phyloP scores from a whole-genome alignment of 1,140 invertebrate genomes.

The Megathymus violae region DNA sequence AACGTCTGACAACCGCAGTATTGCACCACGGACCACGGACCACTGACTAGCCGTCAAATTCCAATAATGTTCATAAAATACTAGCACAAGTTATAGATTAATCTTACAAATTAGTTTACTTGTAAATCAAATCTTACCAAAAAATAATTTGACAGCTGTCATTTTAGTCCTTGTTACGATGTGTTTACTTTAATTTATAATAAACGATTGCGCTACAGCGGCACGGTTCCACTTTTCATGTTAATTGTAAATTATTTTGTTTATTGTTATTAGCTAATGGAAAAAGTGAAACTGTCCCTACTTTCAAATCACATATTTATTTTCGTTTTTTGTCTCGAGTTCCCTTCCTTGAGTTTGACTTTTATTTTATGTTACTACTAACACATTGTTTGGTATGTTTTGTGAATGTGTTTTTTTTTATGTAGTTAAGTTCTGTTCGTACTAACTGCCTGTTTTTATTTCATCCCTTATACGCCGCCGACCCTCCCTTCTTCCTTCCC shows the following conservation, averaged over 20 bases:
- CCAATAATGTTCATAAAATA: slow-evolving; percentile 9
- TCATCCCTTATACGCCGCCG: no score
- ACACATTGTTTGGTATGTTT: slow-evolving; percentile 59
- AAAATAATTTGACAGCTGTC: slow-evolving; percentile 43
- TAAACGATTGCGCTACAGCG: slow-evolving; percentile 23
- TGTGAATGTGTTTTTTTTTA: slow-evolving; percentile 66
- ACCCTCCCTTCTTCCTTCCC: slow-evolving; percentile 47
- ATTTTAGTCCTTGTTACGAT: slow-evolving; percentile 33
- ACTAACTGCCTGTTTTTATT: slow-evolving; percentile 72
- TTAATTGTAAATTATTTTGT: slow-evolving; percentile 28
- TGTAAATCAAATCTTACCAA: slow-evolving; percentile 31
- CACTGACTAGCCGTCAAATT: slow-evolving; percentile 26
- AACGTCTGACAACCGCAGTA: slow-evolving; percentile 60
- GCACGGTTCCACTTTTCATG: slow-evolving; percentile 46
- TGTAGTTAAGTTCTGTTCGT: slow-evolving; percentile 55
- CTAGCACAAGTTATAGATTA: slow-evolving; percentile 21
- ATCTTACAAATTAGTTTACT: slow-evolving; percentile 12
- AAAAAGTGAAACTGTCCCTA: slow-evolving; percentile 54
- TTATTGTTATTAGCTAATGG: slow-evolving; percentile 35
- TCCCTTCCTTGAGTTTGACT: slow-evolving; percentile 53
- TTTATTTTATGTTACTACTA: slow-evolving; percentile 54
- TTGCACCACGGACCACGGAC: slow-evolving; percentile 42
- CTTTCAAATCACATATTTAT: slow-evolving; percentile 48
- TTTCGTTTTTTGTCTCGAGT: slow-evolving; percentile 36
- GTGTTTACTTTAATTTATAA: slow-evolving; percentile 15